A percentile compares a stretch with the other conserved stretches of the same genome.
These are phyloP conservation scores for Proterorhinus semilunaris DNA, from an alignment of 2,113 vertebrate genomes.

Conservation along the genomic window DNA sequence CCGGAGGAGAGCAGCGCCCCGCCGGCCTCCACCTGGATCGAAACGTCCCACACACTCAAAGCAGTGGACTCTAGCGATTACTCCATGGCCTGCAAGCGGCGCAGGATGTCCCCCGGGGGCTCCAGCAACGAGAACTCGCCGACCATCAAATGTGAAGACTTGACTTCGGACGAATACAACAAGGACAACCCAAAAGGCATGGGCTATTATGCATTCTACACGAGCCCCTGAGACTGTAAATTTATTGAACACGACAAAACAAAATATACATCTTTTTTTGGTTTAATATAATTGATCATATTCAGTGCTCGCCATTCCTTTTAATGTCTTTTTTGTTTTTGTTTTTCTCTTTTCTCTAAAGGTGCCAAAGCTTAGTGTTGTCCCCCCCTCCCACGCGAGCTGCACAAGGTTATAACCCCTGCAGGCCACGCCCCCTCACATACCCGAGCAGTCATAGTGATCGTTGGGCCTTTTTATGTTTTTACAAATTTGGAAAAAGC, in stretches of 20 bases:
- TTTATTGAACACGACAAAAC: conserved; percentile 64
- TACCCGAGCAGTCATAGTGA: conserved; percentile 68
- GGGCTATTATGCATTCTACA: conserved; percentile 97
- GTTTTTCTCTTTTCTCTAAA: conserved; percentile 82
- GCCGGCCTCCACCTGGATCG: conserved; percentile 85
- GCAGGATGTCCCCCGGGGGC: conserved; percentile 89
- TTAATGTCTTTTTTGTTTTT: conserved; percentile 72
- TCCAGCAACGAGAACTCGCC: conserved; percentile 97
- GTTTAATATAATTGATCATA: conserved; percentile 48
- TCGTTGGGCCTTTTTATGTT: conserved; percentile 46
- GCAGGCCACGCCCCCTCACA: conserved; percentile 63
- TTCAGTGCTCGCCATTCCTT: conserved; percentile 66
- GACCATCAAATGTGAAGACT: conserved; percentile 96
- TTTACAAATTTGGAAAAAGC: conserved; percentile 53
- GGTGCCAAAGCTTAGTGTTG: conserved; percentile 91
- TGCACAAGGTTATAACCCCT: conserved; percentile 69
- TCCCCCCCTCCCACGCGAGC: conserved; percentile 74
- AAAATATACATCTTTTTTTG: conserved; percentile 56
- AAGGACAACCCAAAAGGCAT: conserved; percentile 97
- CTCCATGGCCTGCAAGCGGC: conserved; percentile 91
- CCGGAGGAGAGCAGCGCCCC: conserved; percentile 81
- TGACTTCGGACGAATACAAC: conserved; percentile 90
- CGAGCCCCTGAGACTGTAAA: conserved; percentile 86
- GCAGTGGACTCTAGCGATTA: conserved; percentile 95
- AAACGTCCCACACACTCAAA: conserved; percentile 91